A percentile compares a stretch with the other conserved stretches of the same genome.
Evolutionary conservation across 2,888 invertebrate genomes (phyloP).

Genomic region (Alcis repandata): DNA sequence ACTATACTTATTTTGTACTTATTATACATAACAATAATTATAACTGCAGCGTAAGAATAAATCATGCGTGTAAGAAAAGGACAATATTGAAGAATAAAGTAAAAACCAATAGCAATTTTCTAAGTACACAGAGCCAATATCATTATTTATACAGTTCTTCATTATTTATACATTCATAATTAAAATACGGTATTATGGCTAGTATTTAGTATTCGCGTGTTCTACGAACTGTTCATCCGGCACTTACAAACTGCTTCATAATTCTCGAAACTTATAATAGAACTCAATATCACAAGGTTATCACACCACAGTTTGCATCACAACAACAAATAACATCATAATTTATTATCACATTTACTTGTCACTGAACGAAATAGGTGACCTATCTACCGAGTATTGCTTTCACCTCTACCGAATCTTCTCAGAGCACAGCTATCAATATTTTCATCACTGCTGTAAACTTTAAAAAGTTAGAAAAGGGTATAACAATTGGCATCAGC

Average conservation of each 20-base stretch:
- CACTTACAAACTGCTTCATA: slow-evolving; percentile 67
- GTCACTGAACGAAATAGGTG: slow-evolving; percentile 30
- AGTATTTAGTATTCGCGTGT: slow-evolving; percentile 83
- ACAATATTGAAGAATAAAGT: slow-evolving; percentile 35
- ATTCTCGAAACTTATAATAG: slow-evolving; percentile 58
- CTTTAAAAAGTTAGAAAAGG: neutral
- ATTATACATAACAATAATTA: slow-evolving; percentile 13
- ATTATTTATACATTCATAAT: slow-evolving; percentile 59
- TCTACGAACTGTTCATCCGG: slow-evolving; percentile 76
- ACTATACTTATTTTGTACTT: slow-evolving; percentile 28
- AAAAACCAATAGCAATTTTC: slow-evolving; percentile 47
- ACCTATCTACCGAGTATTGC: slow-evolving; percentile 22
- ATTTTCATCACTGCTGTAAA: neutral
- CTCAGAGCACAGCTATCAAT: slow-evolving; percentile 10
- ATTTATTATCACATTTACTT: slow-evolving; percentile 49
- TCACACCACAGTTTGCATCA: slow-evolving; percentile 57
- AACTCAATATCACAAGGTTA: slow-evolving; percentile 79
- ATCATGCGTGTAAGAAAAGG: slow-evolving; percentile 28
- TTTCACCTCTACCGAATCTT: neutral
- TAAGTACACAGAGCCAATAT: slow-evolving; percentile 83
- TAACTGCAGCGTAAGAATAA: slow-evolving; percentile 16
- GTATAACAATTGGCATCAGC: neutral
- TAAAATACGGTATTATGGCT: slow-evolving; percentile 58
- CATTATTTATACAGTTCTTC: slow-evolving; percentile 61
- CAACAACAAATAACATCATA: slow-evolving; percentile 43